Conservation (phyloP, 2,113 vertebrate species). For the Tetrao urogallus region DNA sequence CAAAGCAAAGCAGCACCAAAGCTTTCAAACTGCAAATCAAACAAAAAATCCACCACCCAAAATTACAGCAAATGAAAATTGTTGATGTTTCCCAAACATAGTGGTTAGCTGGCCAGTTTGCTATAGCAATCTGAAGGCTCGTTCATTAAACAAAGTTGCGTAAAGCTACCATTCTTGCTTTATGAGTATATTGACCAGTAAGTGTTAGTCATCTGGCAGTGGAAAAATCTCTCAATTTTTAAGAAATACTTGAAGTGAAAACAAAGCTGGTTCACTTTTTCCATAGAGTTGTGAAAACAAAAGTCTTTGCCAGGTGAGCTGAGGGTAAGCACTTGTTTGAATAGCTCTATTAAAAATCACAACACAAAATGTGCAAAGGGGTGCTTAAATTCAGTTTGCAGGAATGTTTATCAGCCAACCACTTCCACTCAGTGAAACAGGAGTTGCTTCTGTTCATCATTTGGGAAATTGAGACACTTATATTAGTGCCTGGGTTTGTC, state of each 20-base stretch:
- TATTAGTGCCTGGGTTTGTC: not conserved
- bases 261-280: conserved; percentile 55
- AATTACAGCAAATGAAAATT: not conserved
- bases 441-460: not conserved
- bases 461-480: not conserved
- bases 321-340: conserved; percentile 39
- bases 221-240: conserved; percentile 51
- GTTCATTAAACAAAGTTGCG: conserved; percentile 20
- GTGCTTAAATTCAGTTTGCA: conserved; percentile 9
- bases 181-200: conserved; percentile 41
- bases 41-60: not conserved
- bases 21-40: not conserved
- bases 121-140: conserved; percentile 32
- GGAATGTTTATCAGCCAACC: not conserved
- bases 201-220: conserved; percentile 22
- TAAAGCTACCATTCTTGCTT: conserved; percentile 44
- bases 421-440: not conserved
- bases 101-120: not conserved
- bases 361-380: not conserved
- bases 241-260: conserved; percentile 32
- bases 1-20: not conserved
- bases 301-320: conserved; percentile 61
- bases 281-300: conserved; percentile 58
- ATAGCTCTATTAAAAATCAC: conserved; percentile 15
- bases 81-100: not conserved